These are phyloP conservation scores for Dallia pectoralis DNA, from an alignment of 2,797 vertebrate species.

Conservation along the genomic window DNA sequence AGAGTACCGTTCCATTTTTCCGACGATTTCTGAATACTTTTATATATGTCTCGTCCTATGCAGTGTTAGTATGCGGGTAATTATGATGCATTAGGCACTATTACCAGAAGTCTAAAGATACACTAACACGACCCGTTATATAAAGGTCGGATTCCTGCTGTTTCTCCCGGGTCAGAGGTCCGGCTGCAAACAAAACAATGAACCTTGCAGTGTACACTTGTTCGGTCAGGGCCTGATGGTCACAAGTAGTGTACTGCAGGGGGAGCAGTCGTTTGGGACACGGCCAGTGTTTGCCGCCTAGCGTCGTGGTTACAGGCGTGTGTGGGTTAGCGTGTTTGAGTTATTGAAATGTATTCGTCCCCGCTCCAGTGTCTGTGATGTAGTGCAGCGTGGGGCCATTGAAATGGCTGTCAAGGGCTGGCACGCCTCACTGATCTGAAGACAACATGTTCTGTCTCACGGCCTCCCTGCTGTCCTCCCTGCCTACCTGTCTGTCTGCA, in stretches of 20 bases:
- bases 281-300: background rate
- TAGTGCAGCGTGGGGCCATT: conserved; percentile 62
- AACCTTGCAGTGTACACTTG: background rate
- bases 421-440: conserved; percentile 74
- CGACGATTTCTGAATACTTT: too few relatives aligned
- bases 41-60: too few relatives aligned
- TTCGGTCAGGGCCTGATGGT: background rate
- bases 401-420: conserved; percentile 62
- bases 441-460: conserved; percentile 76
- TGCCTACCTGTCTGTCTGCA: too few relatives aligned
- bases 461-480: conserved; percentile 50
- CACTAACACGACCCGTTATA: background rate
- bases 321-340: conserved; percentile 72
- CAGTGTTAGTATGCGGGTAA: too few relatives aligned
- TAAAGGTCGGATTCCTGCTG: background rate
- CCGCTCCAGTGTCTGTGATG: conserved; percentile 47
- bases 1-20: too few relatives aligned
- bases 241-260: background rate
- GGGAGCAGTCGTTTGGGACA: conserved; percentile 11
- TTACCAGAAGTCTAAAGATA: too few relatives aligned
- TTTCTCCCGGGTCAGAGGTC: background rate
- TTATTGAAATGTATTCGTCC: conserved; percentile 75
- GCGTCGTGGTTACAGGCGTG: conserved; percentile 57
- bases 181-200: background rate
- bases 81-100: too few relatives aligned